Percentiles rank a stretch among this genome's conserved stretches.
phyloP scores from a whole-genome alignment of 2,797 vertebrate species.

The Parambassis ranga region DNA sequence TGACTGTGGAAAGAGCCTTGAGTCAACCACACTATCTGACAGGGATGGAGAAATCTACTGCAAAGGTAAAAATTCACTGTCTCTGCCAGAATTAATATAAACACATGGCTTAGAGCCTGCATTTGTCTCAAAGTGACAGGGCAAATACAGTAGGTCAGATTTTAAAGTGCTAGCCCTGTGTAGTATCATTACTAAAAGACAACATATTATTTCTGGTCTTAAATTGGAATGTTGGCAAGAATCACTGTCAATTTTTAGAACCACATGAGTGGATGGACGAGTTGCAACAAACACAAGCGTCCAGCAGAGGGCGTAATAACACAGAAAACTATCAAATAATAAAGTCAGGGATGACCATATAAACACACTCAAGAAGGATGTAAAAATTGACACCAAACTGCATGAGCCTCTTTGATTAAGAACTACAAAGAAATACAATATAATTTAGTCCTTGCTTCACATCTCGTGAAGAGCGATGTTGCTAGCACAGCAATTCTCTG shows the following conservation, averaged over 20 bases:
- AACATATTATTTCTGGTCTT: no score
- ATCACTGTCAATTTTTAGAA: background rate
- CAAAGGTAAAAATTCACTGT: constrained; percentile 69
- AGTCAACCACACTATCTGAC: constrained; percentile 91
- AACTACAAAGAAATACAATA: no score
- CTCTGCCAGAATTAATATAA: no score
- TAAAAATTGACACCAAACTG: background rate
- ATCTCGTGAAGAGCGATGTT: no score
- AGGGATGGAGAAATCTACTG: constrained; percentile 91
- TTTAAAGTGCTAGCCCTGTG: no score
- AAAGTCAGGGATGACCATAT: background rate
- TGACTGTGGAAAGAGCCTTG: constrained; percentile 90
- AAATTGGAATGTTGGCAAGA: background rate
- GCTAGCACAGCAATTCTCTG: no score
- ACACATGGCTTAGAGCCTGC: no score
- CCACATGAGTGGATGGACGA: background rate
- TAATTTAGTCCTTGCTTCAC: no score
- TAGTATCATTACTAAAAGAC: no score
- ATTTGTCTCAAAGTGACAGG: no score
- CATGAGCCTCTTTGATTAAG: background rate
- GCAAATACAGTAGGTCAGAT: no score
- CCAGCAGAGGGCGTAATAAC: constrained; percentile 24
- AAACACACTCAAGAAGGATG: background rate
- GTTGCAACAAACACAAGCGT: background rate
- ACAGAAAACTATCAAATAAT: background rate